These are phyloP conservation scores for Lithophane ornitopus DNA, from an alignment of 2,888 invertebrate genomes.

Conservation along the genomic window DNA sequence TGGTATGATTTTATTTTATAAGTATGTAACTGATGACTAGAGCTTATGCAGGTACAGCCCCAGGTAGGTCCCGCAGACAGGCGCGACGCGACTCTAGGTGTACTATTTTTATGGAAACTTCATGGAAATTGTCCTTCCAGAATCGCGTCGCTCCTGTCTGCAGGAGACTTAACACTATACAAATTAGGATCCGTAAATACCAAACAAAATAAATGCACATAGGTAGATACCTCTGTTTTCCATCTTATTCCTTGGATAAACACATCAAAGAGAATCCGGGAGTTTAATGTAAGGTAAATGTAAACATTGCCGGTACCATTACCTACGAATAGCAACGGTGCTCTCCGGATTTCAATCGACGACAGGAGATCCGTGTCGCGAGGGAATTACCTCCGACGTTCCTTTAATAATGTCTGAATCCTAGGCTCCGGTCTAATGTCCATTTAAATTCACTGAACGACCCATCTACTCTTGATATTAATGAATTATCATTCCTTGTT, in stretches of 20 bases:
- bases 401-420: slow-evolving; percentile 37
- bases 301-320: slow-evolving; percentile 40
- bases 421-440: slow-evolving; percentile 18
- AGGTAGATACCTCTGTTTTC: neutral
- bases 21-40: neutral
- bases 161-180: neutral
- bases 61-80: too few relatives aligned
- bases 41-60: neutral
- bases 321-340: slow-evolving; percentile 24
- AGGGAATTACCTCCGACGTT: slow-evolving; percentile 51
- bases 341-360: slow-evolving; percentile 53
- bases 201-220: neutral
- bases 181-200: neutral
- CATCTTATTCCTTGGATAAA: slow-evolving; percentile 36
- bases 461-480: slow-evolving; percentile 23
- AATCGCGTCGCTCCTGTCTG: neutral
- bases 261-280: slow-evolving; percentile 46
- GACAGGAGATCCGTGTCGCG: slow-evolving; percentile 55
- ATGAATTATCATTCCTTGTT: slow-evolving; percentile 63
- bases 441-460: slow-evolving; percentile 33
- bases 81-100: too few relatives aligned
- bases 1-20: neutral
- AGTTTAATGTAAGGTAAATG: slow-evolving; percentile 30
- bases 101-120: too few relatives aligned
- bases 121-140: too few relatives aligned